Base-by-base conservation (phyloP, 2,797 vertebrate species). In the Denticeps clupeoides region DNA sequence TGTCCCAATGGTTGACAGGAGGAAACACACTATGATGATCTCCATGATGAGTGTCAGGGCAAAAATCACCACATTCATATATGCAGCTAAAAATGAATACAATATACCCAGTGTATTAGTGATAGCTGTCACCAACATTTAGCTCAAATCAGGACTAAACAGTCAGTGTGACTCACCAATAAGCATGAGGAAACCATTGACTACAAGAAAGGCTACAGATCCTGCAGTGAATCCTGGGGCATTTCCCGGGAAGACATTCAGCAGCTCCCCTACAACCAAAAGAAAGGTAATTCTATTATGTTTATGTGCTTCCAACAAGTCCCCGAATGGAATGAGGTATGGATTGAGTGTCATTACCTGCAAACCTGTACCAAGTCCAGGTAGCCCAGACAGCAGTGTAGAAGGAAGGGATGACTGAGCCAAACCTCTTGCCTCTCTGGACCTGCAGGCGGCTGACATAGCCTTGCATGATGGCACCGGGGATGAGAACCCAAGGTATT, bases 301-400 rank as follows among this genome's bases (percentile, higher is more conserved):
- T 21, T 4, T 9, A 37, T 18, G 16, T 18, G 9, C 18, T 21
- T 4, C 6, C 18, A 38, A 3, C 10, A 21, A 19, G 10, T 3
- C 3, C 8, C 19, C 16, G 15, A 9, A 8, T 18, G 3, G 38
- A 33, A 16, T 6, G 8, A 27, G n/a, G 9, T 1, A 45, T 10
- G 5, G 26, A 7, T 18, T 23, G 4, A 26, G 7, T 23, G 3
- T 47, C 43, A 38, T 73, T 18, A 90, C 89, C 87, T 84, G 85
- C 79, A 64, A 90, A 81, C 4, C 85, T 80, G 59, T 87, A 87
- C 88, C 90, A 91, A 29, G 79, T 76, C 89, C 88, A 93, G 0
- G 72, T 81, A 16, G 79, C 88, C 90, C 87, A 90, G n/a, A 89
- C 68, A 16, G 58, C 79, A 3, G 75, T 72, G 3, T 89, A 90